phyloP scores from a whole-genome alignment of 2,113 vertebrate species.

The Salvelinus namaycush region DNA sequence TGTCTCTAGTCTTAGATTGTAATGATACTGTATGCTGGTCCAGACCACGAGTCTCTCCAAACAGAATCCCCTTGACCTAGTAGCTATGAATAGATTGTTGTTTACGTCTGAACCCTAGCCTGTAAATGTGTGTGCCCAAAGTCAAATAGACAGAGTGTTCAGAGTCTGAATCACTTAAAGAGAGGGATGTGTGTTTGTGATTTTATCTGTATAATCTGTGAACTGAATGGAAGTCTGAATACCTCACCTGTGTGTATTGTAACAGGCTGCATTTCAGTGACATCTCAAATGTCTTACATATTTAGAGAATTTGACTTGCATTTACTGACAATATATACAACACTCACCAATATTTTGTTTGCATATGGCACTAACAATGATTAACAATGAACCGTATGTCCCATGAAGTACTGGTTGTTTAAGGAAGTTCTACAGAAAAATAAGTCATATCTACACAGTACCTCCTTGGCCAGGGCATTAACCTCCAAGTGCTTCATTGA shows the following conservation, averaged over 20 bases:
- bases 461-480: not conserved
- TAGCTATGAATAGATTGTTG: conserved; percentile 62
- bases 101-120: conserved; percentile 38
- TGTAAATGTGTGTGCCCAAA: conserved; percentile 1
- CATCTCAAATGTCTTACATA: too few relatives aligned
- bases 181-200: not conserved
- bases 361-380: not conserved
- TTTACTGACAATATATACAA: too few relatives aligned
- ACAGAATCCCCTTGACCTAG: conserved; percentile 53
- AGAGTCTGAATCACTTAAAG: not conserved
- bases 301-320: too few relatives aligned
- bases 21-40: conserved; percentile 5
- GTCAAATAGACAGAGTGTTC: not conserved
- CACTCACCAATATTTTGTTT: too few relatives aligned
- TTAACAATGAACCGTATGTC: not conserved
- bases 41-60: conserved; percentile 35
- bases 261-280: too few relatives aligned
- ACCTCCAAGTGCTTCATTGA: not conserved
- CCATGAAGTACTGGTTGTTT: not conserved
- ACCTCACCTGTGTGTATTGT: too few relatives aligned
- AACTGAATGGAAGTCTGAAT: not conserved
- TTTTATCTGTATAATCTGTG: not conserved
- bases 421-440: not conserved
- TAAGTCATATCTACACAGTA: too few relatives aligned
- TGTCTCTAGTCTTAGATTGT: not conserved